Percentiles rank a stretch among this genome's conserved stretches.
phyloP scores from a whole-genome alignment of 2,113 vertebrate genomes.

The Alosa alosa region DNA sequence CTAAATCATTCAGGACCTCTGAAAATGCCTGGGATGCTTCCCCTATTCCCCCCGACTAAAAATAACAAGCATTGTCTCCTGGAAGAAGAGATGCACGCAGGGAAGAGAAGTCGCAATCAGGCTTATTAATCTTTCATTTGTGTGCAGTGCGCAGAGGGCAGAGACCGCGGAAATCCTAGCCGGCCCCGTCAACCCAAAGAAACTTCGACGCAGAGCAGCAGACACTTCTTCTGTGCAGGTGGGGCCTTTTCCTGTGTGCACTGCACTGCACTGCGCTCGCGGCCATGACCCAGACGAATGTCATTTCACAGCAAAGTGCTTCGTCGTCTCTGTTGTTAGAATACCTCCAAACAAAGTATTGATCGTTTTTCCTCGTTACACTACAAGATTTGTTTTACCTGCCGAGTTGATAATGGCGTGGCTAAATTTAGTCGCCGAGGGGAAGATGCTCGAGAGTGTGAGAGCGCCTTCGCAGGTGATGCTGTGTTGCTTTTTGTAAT shows the following conservation, averaged over 20 bases:
- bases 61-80: constrained; percentile 59
- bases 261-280: neutral
- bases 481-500: neutral
- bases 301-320: neutral
- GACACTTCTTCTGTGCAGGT: neutral
- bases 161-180: neutral
- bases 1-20: constrained; percentile 40
- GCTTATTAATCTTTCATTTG: constrained; percentile 45
- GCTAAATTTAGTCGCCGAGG: neutral
- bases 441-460: neutral
- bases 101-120: constrained; percentile 37
- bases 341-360: neutral
- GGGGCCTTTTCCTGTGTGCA: neutral
- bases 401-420: neutral
- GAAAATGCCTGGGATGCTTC: neutral
- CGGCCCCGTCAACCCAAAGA: neutral
- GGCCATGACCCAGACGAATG: neutral
- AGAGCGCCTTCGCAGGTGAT: neutral
- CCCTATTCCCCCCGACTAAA: constrained; percentile 42
- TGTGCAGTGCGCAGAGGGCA: neutral
- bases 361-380: constrained; percentile 19
- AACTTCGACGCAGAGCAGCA: neutral
- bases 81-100: constrained; percentile 44
- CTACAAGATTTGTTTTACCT: constrained; percentile 8
- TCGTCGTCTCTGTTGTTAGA: neutral